Conservation (phyloP, 2,888 invertebrate genomes). For the Clanis bilineata region DNA sequence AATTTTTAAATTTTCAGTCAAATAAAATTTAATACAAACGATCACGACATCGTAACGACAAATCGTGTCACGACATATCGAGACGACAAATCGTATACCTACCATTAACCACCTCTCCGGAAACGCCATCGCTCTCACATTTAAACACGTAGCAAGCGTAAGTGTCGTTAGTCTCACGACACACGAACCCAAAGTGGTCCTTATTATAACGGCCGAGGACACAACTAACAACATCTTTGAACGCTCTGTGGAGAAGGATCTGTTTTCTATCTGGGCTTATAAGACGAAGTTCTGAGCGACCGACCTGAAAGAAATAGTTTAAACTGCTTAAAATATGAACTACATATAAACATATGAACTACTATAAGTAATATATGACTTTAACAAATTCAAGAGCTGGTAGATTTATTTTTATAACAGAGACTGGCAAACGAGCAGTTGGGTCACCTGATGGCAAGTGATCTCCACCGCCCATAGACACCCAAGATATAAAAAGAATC, state of each 20-base stretch:
- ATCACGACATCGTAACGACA: background rate
- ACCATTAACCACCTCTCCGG: constrained; percentile 90
- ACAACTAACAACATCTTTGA: constrained; percentile 94
- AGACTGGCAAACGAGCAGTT: too few relatives aligned
- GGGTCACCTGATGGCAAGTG: too few relatives aligned
- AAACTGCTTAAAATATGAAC: background rate
- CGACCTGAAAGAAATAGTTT: constrained; percentile 83
- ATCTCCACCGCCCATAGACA: too few relatives aligned
- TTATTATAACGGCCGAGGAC: constrained; percentile 90
- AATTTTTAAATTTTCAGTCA: too few relatives aligned
- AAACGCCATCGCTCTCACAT: constrained; percentile 92
- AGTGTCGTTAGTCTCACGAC: constrained; percentile 85
- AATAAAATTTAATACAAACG: too few relatives aligned
- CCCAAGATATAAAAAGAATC: too few relatives aligned
- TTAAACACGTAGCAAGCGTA: constrained; percentile 92
- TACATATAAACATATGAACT: too few relatives aligned
- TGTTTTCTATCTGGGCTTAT: constrained; percentile 97
- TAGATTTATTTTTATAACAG: too few relatives aligned
- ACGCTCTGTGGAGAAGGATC: constrained; percentile 91
- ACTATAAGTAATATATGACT: too few relatives aligned
- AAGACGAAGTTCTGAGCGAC: constrained; percentile 91
- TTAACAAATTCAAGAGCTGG: too few relatives aligned
- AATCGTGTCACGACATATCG: background rate
- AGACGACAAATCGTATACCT: constrained; percentile 26
- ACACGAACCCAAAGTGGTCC: constrained; percentile 97